A percentile compares a stretch with the other conserved stretches of the same genome.
Conservation (phyloP, 2,888 invertebrate genomes). For the Junonia oenone region DNA sequence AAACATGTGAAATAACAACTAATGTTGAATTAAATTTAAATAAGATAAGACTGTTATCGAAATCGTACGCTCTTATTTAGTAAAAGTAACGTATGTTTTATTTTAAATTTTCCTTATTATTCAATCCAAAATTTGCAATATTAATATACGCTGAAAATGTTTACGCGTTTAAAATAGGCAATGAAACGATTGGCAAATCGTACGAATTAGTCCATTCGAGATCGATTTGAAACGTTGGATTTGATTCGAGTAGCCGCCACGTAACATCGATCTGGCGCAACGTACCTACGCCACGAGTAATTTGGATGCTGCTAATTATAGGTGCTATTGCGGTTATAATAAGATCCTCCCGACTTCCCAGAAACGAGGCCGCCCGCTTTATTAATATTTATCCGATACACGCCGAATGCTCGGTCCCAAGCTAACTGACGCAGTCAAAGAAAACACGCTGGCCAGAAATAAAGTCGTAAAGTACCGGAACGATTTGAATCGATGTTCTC, state of each 20-base stretch:
- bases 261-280: conserved; percentile 66
- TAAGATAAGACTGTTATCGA: background rate
- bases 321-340: conserved; percentile 80
- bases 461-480: conserved; percentile 76
- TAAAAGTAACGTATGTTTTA: no score
- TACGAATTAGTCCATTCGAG: conserved; percentile 43
- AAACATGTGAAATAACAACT: background rate
- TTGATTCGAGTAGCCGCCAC: conserved; percentile 56
- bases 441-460: conserved; percentile 74
- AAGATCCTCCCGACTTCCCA: conserved; percentile 78
- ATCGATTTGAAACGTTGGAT: conserved; percentile 45
- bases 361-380: conserved; percentile 77
- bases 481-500: conserved; percentile 73
- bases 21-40: background rate
- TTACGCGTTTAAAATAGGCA: conserved; percentile 11
- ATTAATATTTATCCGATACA: conserved; percentile 80
- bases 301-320: conserved; percentile 77
- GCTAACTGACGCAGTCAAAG: conserved; percentile 77
- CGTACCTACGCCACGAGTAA: conserved; percentile 64
- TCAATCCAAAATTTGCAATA: background rate
- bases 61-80: no score
- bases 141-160: conserved; percentile 1
- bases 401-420: conserved; percentile 63
- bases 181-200: conserved; percentile 33
- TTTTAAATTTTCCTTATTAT: no score